Conservation (phyloP, 2,888 invertebrate species). For the Sisyra terminalis region DNA sequence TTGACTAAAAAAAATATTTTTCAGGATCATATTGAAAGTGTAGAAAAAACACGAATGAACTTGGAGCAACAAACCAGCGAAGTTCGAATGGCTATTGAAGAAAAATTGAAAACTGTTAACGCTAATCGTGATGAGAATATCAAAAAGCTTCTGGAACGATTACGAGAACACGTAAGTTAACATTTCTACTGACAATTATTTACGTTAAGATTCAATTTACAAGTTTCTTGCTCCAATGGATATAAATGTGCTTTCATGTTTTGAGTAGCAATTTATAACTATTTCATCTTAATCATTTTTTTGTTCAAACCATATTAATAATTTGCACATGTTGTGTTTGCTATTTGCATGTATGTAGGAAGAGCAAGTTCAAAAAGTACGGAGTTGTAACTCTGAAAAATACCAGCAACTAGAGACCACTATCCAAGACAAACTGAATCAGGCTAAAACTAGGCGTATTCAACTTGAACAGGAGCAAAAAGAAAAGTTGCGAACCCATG, state of each 20-base stretch:
- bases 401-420: constrained; percentile 50
- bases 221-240: background rate
- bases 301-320: constrained; percentile 4
- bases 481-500: constrained; percentile 61
- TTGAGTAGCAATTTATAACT: background rate
- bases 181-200: constrained; percentile 4
- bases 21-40: constrained; percentile 41
- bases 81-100: constrained; percentile 72
- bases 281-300: background rate
- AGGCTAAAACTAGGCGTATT: constrained; percentile 53
- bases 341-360: constrained; percentile 36
- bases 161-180: constrained; percentile 75
- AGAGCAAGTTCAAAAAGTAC: constrained; percentile 56
- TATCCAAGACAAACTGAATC: constrained; percentile 50
- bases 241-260: no score
- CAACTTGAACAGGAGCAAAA: constrained; percentile 59
- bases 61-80: constrained; percentile 76
- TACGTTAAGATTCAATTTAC: background rate
- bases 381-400: constrained; percentile 46
- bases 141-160: constrained; percentile 77
- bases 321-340: constrained; percentile 15
- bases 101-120: constrained; percentile 74
- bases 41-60: constrained; percentile 52
- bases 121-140: constrained; percentile 82
- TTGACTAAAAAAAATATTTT: constrained; percentile 4